These are phyloP conservation scores for Gadopsis bispinosus DNA, from an alignment of 2,797 vertebrate genomes.

Conservation along the genomic window DNA sequence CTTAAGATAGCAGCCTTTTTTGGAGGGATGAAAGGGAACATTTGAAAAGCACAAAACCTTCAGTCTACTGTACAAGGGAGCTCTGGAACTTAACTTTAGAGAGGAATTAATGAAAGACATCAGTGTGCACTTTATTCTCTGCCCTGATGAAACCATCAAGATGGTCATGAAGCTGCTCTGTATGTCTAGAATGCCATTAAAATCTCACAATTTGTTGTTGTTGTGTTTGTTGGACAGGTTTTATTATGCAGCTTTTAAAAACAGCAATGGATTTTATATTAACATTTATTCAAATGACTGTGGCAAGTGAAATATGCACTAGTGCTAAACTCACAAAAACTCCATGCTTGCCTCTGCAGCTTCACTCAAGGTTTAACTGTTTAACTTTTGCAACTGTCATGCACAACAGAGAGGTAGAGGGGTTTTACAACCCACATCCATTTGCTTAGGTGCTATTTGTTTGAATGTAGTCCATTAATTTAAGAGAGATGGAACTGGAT, in stretches of 20 bases:
- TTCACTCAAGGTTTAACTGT: conserved; percentile 5
- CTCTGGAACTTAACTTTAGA: conserved; percentile 36
- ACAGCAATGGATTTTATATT: neutral
- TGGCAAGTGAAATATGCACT: neutral
- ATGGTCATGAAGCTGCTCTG: neutral
- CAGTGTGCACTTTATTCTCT: conserved; percentile 30
- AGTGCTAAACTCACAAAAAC: neutral
- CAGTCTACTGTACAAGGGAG: conserved; percentile 30
- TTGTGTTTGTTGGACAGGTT: neutral
- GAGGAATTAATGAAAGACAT: conserved; percentile 53
- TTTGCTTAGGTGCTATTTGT: neutral
- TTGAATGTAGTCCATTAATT: neutral
- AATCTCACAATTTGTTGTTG: neutral
- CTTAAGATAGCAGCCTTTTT: conserved; percentile 48
- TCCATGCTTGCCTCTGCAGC: neutral
- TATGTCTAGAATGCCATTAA: neutral
- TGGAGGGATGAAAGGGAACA: conserved; percentile 45
- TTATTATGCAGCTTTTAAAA: neutral
- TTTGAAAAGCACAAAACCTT: conserved; percentile 48
- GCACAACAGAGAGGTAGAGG: neutral
- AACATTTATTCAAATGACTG: neutral
- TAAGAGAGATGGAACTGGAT: neutral
- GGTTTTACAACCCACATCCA: neutral
- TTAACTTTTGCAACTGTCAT: neutral
- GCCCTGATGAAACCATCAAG: conserved; percentile 27